Conservation (phyloP, 1,140 invertebrate genomes). For the Rhysida immarginata region DNA sequence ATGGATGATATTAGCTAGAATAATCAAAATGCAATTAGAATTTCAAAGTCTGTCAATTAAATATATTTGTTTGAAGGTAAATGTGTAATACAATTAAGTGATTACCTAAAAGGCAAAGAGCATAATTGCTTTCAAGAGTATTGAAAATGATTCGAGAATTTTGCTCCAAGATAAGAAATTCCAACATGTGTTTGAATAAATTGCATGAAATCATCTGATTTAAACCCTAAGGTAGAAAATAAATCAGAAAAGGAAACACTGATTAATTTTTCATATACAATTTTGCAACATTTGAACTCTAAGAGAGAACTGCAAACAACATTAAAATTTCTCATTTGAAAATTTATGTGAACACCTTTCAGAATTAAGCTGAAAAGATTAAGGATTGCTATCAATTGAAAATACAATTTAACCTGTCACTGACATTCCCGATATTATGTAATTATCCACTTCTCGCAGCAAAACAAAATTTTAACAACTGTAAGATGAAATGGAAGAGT, state of each 20-base stretch:
- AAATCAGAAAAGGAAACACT: not conserved
- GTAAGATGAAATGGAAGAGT: too few species aligned
- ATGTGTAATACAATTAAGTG: not conserved
- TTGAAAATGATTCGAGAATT: constrained; percentile 72
- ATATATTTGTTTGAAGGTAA: not conserved
- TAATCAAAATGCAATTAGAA: constrained; percentile 7
- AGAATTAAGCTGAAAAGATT: too few species aligned
- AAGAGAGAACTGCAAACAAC: too few species aligned
- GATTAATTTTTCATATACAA: too few species aligned
- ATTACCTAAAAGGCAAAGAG: constrained; percentile 63
- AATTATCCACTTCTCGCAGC: too few species aligned
- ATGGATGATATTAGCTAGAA: constrained; percentile 44
- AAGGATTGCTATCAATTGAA: too few species aligned
- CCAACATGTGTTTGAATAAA: constrained; percentile 41
- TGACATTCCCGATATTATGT: too few species aligned
- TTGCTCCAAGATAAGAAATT: constrained; percentile 60
- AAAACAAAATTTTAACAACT: too few species aligned
- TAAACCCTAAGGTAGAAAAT: constrained; percentile 14
- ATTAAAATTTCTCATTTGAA: too few species aligned
- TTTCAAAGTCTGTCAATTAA: not conserved
- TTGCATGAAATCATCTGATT: not conserved
- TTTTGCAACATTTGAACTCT: too few species aligned
- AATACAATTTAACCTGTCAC: too few species aligned
- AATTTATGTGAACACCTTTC: too few species aligned
- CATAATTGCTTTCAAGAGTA: constrained; percentile 71